Conservation (phyloP, 2,888 invertebrate species). For the Melangyna quadrimaculata region DNA sequence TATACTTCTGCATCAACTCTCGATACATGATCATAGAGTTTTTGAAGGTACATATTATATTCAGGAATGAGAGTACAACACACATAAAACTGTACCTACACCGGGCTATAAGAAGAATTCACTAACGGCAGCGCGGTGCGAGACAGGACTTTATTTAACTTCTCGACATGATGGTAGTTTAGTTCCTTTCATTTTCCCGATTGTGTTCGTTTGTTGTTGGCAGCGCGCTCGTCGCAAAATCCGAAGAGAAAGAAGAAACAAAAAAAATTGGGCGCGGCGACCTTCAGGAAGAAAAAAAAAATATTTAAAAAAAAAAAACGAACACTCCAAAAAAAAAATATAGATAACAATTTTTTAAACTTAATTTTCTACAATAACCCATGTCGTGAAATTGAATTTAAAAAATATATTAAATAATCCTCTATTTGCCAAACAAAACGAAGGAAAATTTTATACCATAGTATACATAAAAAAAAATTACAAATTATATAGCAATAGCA, state of each 20-base stretch:
- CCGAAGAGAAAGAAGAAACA: constrained; percentile 52
- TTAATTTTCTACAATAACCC: constrained; percentile 10
- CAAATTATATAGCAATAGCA: constrained; percentile 62
- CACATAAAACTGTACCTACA: constrained; percentile 53
- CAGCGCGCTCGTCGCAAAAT: constrained; percentile 76
- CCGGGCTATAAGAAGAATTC: constrained; percentile 31
- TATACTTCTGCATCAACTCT: constrained; percentile 53
- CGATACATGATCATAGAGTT: constrained; percentile 41
- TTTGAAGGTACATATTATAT: constrained; percentile 27
- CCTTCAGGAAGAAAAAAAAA: constrained; percentile 72
- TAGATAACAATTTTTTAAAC: constrained; percentile 25
- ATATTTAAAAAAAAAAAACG: constrained; percentile 24
- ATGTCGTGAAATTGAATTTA: constrained; percentile 52
- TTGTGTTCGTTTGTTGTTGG: constrained; percentile 78
- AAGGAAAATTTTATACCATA: constrained; percentile 52
- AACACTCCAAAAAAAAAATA: constrained; percentile 35
- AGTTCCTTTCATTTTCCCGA: constrained; percentile 80
- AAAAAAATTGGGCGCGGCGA: constrained; percentile 80
- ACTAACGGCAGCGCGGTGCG: constrained; percentile 36
- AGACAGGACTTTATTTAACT: constrained; percentile 68
- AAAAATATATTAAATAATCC: neutral
- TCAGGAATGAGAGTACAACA: constrained; percentile 37
- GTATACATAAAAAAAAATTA: constrained; percentile 59
- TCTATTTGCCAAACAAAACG: constrained; percentile 53
- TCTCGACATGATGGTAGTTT: constrained; percentile 73